Evolutionary conservation across 2,797 vertebrate genomes (phyloP), one percentile per base, ranked within the genome.

Genomic region (Sebastes vulpes): DNA sequence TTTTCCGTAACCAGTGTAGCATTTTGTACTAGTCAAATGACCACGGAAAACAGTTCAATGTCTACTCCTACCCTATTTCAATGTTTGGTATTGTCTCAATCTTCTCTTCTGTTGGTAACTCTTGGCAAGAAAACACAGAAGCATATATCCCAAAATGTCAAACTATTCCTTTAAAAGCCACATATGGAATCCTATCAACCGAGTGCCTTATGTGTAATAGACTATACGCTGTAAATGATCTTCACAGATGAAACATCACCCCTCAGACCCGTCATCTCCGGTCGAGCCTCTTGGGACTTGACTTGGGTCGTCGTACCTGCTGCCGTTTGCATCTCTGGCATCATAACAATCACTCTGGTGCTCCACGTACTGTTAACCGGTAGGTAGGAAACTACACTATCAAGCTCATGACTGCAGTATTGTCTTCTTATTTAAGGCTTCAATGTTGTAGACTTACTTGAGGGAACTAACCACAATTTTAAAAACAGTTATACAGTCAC

Each of bases 301-400:
- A 80, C 69, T 10, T 88, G 81, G 69, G n/a, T 93, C 6, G 1
- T 94, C 31, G 48, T 91, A 5, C 57, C 87, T 11, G 77, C 68
- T 6, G 82, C 84, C 2, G 29, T 89, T 60, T 83, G 80, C 58
- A 75, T 93, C 4, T 73, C 71, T 28, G 74, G 31, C 9, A 11
- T 95, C 75, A 86, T 93, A n/a, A 69, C 93, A 3, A 28, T 89
- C 52, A 65, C 65, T 26, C 64, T 95, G 59, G 32, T 79, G 31
- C 82, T 92, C 31, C 86, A 88, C 12, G n/a, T 88, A 9, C 48
- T 88, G 7, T 18, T 95, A 71, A 93, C 78, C 1, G 88, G 95
- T 96, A 81, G 1, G 86, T 72, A 11, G 2, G 29, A 53, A 66
- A n/a, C 23, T 0, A 50, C 25, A 2, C 14, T 8, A 10, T 18